Base-by-base conservation (phyloP, 2,888 invertebrate genomes). In the Drosophila dives region DNA sequence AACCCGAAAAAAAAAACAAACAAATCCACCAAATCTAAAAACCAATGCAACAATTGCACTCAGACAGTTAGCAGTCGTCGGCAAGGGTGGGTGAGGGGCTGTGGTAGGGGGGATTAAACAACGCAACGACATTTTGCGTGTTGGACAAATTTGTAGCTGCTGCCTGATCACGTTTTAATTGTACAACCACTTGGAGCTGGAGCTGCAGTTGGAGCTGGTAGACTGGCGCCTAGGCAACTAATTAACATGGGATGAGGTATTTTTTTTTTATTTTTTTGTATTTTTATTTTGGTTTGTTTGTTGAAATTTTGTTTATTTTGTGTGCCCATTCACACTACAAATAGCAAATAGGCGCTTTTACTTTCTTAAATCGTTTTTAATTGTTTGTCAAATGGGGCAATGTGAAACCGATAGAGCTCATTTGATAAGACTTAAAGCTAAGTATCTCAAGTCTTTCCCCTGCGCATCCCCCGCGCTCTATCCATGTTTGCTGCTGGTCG, bases 161-260 rank as follows among this genome's bases (percentile, higher is more conserved):
- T 88, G 90, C 76, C 83, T 92, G 89, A 90, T 91, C 91, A 91
- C 92, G 91, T 91, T 91, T 92, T 91, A 91, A 91, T 91, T 91
- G 92, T 91, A 91, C 80, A 80, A 80, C 66, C 67, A 75, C 58
- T 68, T 67, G 66, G 64, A 76, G 76, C 69, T 80, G 80, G 71
- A 72, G 71, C 62, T 58, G 60, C 8, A 67, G 53, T 33, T 62
- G 48, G 45, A 58, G 48, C 67, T 74, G 50, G 81, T 84, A 89
- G 88, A 86, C 86, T 86, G 86, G 86, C 86, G 86, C 86, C 86
- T 90, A 81, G 69, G 63, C 73, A 89, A 72, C 86, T 87, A 90
- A 87, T 87, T 87, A 87, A 86, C 89, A 89, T 89, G 79, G 82
- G 78, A 70, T 68, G 59, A 63, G 76, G 64, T 63, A 60, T 64